Evolutionary conservation across 2,113 vertebrate species (phyloP).

Genomic region (Plotosus lineatus): DNA sequence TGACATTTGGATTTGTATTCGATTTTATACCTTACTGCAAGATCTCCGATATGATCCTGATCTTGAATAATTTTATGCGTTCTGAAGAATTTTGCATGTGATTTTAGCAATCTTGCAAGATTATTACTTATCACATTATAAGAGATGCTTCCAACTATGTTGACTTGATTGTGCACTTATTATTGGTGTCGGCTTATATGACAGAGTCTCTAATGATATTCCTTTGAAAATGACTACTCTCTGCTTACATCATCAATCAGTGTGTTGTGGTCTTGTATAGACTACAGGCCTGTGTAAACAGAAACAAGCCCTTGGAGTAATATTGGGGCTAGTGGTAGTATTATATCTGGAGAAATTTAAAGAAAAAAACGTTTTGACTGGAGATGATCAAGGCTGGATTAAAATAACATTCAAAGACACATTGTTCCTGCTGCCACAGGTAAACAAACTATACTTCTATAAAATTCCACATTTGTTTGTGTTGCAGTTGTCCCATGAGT

Average conservation of each 20-base stretch:
- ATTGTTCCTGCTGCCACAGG: not conserved
- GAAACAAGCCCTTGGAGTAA: not conserved
- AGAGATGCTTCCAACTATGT: not conserved
- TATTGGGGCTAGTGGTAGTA: not conserved
- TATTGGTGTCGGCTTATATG: not conserved
- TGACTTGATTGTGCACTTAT: not conserved
- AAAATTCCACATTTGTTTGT: not conserved
- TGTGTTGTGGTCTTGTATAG: not conserved
- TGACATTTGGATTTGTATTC: not conserved
- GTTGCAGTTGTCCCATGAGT: not conserved
- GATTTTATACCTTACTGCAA: not conserved
- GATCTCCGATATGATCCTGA: not conserved
- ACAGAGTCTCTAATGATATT: not conserved
- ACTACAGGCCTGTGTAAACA: not conserved
- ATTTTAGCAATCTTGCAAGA: not conserved
- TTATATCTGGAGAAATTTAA: not conserved
- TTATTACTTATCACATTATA: not conserved
- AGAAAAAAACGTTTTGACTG: not conserved
- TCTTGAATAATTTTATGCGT: not conserved
- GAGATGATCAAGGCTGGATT: not conserved
- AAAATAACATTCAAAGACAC: not conserved
- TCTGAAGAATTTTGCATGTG: not conserved
- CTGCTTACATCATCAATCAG: not conserved
- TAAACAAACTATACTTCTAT: not conserved
- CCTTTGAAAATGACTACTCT: not conserved